phyloP scores from a whole-genome alignment of 2,113 vertebrate genomes.

The Lagopus leucura region DNA sequence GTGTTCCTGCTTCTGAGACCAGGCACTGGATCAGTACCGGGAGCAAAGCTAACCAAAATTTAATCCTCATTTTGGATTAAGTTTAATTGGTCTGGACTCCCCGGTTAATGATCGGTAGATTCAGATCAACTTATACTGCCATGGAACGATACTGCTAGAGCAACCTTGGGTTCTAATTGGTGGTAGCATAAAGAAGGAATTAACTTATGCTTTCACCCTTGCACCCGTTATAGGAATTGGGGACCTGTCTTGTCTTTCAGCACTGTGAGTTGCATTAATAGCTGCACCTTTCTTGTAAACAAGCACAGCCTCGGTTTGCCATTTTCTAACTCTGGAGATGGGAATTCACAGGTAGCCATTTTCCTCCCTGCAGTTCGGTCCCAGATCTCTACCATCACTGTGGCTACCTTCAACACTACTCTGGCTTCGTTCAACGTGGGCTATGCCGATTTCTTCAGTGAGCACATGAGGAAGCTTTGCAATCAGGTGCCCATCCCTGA shows the following conservation, averaged over 20 bases:
- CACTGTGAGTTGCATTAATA: background rate
- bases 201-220: background rate
- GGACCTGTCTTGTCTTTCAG: background rate
- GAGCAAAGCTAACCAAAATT: background rate
- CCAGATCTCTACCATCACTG: conserved; percentile 99
- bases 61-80: background rate
- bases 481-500: conserved; percentile 91
- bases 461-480: conserved; percentile 97
- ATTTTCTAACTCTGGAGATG: background rate
- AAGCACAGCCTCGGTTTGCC: background rate
- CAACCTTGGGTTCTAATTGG: background rate
- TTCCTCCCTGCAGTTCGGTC: conserved; percentile 86
- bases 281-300: background rate
- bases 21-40: background rate
- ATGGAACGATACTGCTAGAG: background rate
- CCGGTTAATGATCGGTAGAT: background rate
- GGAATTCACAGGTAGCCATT: background rate
- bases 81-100: background rate
- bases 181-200: background rate
- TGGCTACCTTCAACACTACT: conserved; percentile 98
- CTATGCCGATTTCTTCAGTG: conserved; percentile 97
- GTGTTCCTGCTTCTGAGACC: background rate
- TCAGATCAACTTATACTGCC: background rate
- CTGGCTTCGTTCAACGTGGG: conserved; percentile 98
- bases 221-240: background rate